Evolutionary conservation across 2,113 vertebrate genomes (phyloP).

Genomic region (Cyprinodon variegatus): DNA sequence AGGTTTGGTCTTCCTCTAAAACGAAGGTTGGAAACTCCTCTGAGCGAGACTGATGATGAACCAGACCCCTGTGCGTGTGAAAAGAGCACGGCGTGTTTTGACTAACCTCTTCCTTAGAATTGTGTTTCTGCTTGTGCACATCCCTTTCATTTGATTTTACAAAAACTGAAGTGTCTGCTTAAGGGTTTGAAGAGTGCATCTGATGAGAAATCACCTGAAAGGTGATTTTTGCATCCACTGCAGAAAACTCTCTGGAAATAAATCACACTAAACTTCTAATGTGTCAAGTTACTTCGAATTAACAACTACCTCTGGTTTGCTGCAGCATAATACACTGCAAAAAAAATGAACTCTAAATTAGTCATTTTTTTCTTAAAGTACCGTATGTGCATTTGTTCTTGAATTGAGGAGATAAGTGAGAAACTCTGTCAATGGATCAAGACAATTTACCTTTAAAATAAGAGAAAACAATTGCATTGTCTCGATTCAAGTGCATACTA

Average conservation of each 20-base stretch:
- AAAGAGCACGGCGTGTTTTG: slow-evolving; percentile 54
- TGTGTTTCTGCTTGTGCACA: slow-evolving; percentile 22
- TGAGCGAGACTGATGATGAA: slow-evolving; percentile 37
- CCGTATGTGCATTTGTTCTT: no score
- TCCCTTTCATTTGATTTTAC: slow-evolving; percentile 36
- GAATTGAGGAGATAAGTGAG: no score
- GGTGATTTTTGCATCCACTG: neutral
- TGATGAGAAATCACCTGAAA: slow-evolving; percentile 30
- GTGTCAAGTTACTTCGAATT: neutral
- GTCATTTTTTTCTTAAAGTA: no score
- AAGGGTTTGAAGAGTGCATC: slow-evolving; percentile 19
- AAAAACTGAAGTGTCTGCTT: neutral
- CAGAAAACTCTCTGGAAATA: neutral
- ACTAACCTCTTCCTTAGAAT: slow-evolving; percentile 44
- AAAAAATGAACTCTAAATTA: no score
- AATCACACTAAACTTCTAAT: neutral
- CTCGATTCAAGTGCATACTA: no score
- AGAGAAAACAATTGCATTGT: no score
- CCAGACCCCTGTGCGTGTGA: slow-evolving; percentile 21
- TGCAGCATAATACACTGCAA: neutral
- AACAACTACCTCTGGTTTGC: neutral
- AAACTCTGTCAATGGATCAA: no score
- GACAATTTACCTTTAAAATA: no score
- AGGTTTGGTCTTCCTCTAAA: slow-evolving; percentile 47
- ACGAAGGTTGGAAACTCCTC: slow-evolving; percentile 65